These are phyloP conservation scores for Spodoptera litura DNA, from an alignment of 1,140 invertebrate genomes.

Conservation along the genomic window DNA sequence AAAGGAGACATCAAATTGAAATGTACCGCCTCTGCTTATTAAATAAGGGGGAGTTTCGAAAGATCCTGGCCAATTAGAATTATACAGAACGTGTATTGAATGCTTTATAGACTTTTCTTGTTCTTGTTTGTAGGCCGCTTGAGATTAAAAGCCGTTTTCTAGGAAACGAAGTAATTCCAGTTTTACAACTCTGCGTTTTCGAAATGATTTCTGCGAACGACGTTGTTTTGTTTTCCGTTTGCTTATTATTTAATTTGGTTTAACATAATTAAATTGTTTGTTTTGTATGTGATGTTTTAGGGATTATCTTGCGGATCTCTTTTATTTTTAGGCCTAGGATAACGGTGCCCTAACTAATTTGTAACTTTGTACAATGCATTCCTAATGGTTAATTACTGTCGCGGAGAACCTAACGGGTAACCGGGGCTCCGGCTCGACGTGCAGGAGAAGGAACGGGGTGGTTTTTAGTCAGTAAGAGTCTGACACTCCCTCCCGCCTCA, in stretches of 20 bases:
- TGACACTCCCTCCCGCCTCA: too few species aligned
- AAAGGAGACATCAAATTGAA: constrained; percentile 30
- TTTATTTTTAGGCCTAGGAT: too few species aligned
- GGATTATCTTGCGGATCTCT: too few species aligned
- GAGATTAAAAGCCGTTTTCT: constrained; percentile 4
- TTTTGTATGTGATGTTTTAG: too few species aligned
- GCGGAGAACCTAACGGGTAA: too few species aligned
- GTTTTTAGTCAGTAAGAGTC: too few species aligned
- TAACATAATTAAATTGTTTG: neutral
- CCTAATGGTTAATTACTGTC: neutral
- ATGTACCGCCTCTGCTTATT: constrained; percentile 21
- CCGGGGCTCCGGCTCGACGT: too few species aligned
- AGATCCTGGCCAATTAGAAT: constrained; percentile 15
- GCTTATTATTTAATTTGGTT: neutral
- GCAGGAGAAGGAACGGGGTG: too few species aligned
- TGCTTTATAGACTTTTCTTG: constrained; percentile 7
- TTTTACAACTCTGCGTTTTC: neutral
- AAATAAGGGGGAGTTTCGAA: constrained; percentile 31
- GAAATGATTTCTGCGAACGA: neutral
- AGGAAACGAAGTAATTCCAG: neutral
- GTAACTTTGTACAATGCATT: neutral
- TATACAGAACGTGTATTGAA: constrained; percentile 24
- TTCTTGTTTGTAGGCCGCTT: neutral
- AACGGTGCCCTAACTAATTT: too few species aligned
- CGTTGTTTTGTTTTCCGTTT: neutral